Evolutionary conservation across 2,113 vertebrate species (phyloP), one percentile per base, ranked within the genome.

Genomic region (Oncorhynchus gorbuscha): DNA sequence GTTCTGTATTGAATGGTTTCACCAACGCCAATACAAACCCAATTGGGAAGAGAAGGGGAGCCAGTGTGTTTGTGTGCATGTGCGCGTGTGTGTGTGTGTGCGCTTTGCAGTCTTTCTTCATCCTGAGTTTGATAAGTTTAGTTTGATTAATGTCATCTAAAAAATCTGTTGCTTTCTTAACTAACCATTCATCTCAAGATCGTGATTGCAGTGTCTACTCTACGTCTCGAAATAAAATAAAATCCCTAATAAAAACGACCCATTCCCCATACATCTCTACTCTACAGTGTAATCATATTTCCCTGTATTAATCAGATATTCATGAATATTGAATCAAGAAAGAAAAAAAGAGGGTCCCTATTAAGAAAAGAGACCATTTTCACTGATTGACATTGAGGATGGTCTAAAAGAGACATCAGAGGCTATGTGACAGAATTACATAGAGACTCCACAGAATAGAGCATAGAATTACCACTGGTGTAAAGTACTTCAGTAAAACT

Each of bases 1-100:
- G 71, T 80, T 79, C 76, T 18, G 83, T 69, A 18, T 79, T 78
- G 79, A 76, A 35, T 72, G 79, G 64, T 73, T 84, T 55, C 14
- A 14, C 4, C 86, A 85, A 87, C 83, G 65, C 70, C 65, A 67
- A 30, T 35, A 67, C 14, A 20, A 62, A 62, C 59, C 11, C 0
- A 5, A 20, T 62, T 62, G 49, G 3, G 49, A 3, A 62, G 14
- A 58, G 55, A 16, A 20, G 55, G 18, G 55, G 55, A 58, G 55
- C 55, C 14, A 58, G 55, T 20, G 18, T 20, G 18, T 39, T 1
- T 39, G 35, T 16, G 49, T 51, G 4, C 14, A 3, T 51, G 49
- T 55, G 49, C 4, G 12, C 24, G 24, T 24, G 24, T 4, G 3
- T 55, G 49, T 45, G 39, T 32, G 39, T 45, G 39, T 45, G 39